Base-by-base conservation (phyloP, 2,888 invertebrate species). In the Dryocosmus kuriphilus region DNA sequence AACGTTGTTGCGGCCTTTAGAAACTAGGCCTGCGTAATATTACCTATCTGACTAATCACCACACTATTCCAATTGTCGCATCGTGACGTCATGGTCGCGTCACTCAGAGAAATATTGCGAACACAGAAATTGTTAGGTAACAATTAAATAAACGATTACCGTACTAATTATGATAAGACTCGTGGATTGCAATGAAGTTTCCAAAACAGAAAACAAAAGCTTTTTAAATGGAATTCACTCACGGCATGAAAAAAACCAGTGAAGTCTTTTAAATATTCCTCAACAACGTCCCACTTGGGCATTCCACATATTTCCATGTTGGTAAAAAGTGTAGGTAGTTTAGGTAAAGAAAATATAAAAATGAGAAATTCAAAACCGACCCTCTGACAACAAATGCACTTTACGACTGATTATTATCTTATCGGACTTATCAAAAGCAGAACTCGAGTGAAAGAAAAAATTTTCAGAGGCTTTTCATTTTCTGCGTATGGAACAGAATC, bases 181-280 rank as follows among this genome's bases (percentile, higher is more conserved):
- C 4, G 51, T 16, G 24, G 16, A 67, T 67, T 30, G 30, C 24
- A 30, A 27, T 51, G 9, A 46, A 6, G n/a, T 46, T 51, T 46
- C 22, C n/a, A 51, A 32, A 61, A 22, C 5, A 24, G 30, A 7
- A 35, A 41, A 16, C n/a, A 24, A 14, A 71, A 71, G n/a, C 16
- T 9, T 27, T 32, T 35, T 11, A 16, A 71, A n/a, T 22, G 24
- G 22, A 60, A 1, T 24, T 61, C 67, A 89, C 89, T 89, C 80
- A 89, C 89, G 81, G 84, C 74, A 5, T 74, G 61, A 76, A 84
- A 86, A 19, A 86, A 81, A 19, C 81, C 7, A 4, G 75, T 7
- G 30, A 89, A 86, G 77, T 89, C 88, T 51, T 82, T 71, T 11
- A 84, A 79, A 75, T 86, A 89, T 74, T 89, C 89, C n/a, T 89